Conservation (phyloP, 2,888 invertebrate species). For the Oxycera nigricornis region DNA sequence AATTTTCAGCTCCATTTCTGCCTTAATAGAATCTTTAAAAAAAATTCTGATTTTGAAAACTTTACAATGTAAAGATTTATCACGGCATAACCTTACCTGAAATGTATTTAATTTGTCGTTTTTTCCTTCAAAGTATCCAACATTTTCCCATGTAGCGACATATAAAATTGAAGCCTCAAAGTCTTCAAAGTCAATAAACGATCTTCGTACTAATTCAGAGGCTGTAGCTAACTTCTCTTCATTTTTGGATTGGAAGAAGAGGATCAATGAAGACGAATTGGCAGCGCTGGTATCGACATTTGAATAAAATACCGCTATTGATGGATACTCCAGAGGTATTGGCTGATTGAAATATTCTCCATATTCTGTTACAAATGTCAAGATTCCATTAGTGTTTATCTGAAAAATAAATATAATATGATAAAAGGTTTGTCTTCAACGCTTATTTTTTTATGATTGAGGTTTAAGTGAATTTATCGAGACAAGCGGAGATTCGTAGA, state of each 20-base stretch:
- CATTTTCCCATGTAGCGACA: constrained; percentile 89
- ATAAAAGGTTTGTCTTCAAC: too few species aligned
- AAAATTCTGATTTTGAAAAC: too few species aligned
- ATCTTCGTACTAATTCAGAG: constrained; percentile 72
- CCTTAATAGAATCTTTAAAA: too few species aligned
- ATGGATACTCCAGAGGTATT: constrained; percentile 87
- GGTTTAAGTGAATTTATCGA: too few species aligned
- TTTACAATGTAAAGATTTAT: too few species aligned
- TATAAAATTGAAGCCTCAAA: constrained; percentile 83
- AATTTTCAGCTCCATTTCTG: too few species aligned
- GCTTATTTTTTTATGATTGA: too few species aligned
- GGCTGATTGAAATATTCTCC: constrained; percentile 85
- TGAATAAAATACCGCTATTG: constrained; percentile 89
- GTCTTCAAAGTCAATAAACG: constrained; percentile 73
- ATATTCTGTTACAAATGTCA: constrained; percentile 89
- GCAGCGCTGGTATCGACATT: constrained; percentile 80
- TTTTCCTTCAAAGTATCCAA: constrained; percentile 73
- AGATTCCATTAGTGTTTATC: constrained; percentile 90
- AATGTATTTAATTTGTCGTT: constrained; percentile 84
- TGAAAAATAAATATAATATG: constrained; percentile 58
- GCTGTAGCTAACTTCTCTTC: constrained; percentile 70
- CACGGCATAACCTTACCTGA: constrained; percentile 77
- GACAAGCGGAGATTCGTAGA: too few species aligned
- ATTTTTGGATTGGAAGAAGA: constrained; percentile 74
- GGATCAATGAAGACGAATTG: constrained; percentile 71